A percentile compares a stretch with the other conserved stretches of the same genome.
These are phyloP conservation scores for Masnerella sp. DNA, from an alignment of 2,888 invertebrate genomes.

Conservation along the genomic window DNA sequence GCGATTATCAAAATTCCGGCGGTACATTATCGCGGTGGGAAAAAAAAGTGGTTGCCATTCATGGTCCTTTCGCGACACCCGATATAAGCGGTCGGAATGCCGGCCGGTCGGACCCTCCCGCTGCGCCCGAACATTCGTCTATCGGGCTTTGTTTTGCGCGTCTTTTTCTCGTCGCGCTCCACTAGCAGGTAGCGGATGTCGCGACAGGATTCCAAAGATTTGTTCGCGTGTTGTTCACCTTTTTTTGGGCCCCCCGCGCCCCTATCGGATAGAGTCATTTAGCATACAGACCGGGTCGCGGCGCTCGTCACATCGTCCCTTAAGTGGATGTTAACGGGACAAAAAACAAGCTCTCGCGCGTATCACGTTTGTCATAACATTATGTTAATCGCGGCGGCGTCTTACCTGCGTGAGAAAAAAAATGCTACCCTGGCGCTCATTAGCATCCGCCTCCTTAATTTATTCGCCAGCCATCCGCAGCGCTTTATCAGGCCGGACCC, in stretches of 20 bases:
- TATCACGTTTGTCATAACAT: constrained; percentile 56
- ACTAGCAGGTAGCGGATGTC: constrained; percentile 62
- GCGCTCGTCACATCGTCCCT: constrained; percentile 24
- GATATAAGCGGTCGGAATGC: constrained; percentile 66
- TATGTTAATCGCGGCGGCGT: constrained; percentile 52
- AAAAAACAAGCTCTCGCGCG: constrained; percentile 44
- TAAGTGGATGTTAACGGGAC: constrained; percentile 53
- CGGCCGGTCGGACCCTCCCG: constrained; percentile 59
- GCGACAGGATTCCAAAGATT: constrained; percentile 65
- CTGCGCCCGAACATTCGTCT: constrained; percentile 52
- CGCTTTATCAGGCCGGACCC: constrained; percentile 29
- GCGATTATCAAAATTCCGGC: no score
- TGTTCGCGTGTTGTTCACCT: constrained; percentile 59
- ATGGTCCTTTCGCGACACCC: constrained; percentile 58
- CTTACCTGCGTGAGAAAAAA: constrained; percentile 56
- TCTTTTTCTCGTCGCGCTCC: constrained; percentile 29
- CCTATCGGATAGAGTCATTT: constrained; percentile 46
- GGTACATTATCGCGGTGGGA: no score
- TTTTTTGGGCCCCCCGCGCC: constrained; percentile 28
- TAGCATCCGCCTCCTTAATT: constrained; percentile 55
- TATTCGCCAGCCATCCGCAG: constrained; percentile 33
- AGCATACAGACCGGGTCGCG: constrained; percentile 26
- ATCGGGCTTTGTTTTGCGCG: constrained; percentile 43
- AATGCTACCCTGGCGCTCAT: constrained; percentile 45
- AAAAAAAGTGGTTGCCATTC: no score